Conservation (phyloP, 2,797 vertebrate species). For the Xiphophorus birchmanni region DNA sequence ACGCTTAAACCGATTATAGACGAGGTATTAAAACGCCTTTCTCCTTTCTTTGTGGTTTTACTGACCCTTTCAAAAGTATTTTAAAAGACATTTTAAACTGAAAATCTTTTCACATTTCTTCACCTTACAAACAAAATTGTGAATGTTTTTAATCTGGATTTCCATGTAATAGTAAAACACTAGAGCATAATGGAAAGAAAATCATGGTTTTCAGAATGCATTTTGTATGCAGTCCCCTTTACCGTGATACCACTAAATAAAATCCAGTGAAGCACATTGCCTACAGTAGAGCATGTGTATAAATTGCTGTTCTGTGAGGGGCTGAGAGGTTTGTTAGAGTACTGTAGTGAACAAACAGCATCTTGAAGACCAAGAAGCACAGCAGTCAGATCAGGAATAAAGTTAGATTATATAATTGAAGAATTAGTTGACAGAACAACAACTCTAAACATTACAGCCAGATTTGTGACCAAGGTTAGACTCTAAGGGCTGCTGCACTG, state of each 20-base stretch:
- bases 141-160: neutral
- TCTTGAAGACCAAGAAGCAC: neutral
- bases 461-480: neutral
- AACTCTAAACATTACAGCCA: neutral
- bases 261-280: neutral
- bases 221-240: neutral
- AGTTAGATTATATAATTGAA: neutral
- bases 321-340: neutral
- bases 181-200: neutral
- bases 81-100: neutral
- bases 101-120: neutral
- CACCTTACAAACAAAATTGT: neutral
- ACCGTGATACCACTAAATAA: neutral
- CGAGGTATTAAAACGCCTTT: conserved; percentile 82
- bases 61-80: neutral
- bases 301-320: neutral
- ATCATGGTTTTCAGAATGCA: neutral
- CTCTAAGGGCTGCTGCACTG: neutral
- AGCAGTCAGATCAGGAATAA: neutral
- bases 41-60: neutral
- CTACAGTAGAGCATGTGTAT: neutral
- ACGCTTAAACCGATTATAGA: conserved; percentile 96
- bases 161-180: neutral
- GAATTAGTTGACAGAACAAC: neutral
- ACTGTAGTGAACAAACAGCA: neutral